Conservation (phyloP, 2,797 vertebrate genomes). For the Periophthalmus magnuspinnatus region DNA sequence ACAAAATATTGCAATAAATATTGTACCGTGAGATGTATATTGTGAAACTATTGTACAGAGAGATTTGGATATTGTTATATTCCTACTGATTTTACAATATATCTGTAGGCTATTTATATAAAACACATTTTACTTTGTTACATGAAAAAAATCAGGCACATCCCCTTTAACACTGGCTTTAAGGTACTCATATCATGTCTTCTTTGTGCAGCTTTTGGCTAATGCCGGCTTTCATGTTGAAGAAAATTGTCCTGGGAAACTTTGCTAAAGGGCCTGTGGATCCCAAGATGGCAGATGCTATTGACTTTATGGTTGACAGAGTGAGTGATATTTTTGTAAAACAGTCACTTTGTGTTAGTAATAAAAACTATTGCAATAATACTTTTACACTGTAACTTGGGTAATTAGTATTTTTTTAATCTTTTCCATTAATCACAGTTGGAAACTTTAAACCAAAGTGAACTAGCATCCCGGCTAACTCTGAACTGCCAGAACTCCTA, state of each 20-base stretch:
- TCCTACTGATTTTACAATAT: too few species aligned
- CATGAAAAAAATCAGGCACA: too few species aligned
- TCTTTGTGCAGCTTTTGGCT: constrained; percentile 88
- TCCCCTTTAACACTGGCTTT: not conserved
- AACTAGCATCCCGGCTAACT: constrained; percentile 93
- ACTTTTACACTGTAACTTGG: not conserved
- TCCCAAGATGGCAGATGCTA: constrained; percentile 95
- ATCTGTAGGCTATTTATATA: too few species aligned
- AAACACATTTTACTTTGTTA: too few species aligned
- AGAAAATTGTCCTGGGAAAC: constrained; percentile 97
- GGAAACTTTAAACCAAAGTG: constrained; percentile 94
- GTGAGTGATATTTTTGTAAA: constrained; percentile 70
- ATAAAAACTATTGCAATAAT: not conserved
- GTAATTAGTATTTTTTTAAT: too few species aligned
- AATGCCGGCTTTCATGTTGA: constrained; percentile 97
- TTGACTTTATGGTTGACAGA: constrained; percentile 99
- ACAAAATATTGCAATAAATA: too few species aligned
- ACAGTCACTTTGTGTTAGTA: not conserved
- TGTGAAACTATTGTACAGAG: too few species aligned
- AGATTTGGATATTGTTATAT: too few species aligned
- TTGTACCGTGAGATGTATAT: too few species aligned
- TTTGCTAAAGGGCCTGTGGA: constrained; percentile 96
- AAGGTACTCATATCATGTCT: not conserved
- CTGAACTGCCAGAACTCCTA: constrained; percentile 99
- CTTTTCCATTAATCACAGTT: constrained; percentile 73